Conservation (phyloP, 2,113 vertebrate genomes). For the Rhombomys opimus region DNA sequence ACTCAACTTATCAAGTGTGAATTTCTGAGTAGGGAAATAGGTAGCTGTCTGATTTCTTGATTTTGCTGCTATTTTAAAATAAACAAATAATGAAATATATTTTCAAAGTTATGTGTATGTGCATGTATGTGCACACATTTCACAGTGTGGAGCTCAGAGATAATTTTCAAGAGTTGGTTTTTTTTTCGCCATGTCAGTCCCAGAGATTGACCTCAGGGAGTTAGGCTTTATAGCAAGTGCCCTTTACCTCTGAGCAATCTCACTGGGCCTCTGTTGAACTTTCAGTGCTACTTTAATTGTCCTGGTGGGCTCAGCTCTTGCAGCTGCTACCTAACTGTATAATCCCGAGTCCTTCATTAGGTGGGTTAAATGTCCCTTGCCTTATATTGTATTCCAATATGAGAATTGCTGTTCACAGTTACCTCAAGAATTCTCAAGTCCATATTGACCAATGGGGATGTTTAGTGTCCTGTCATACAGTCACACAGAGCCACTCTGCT, state of each 20-base stretch:
- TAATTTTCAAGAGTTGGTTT: background rate
- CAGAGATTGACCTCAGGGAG: too few relatives aligned
- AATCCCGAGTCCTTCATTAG: background rate
- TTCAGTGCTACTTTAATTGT: background rate
- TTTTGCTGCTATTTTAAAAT: background rate
- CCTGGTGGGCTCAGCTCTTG: background rate
- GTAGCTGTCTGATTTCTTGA: background rate
- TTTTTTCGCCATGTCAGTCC: background rate
- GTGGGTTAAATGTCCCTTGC: background rate
- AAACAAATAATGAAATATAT: background rate
- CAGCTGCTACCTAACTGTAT: background rate
- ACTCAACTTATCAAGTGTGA: background rate
- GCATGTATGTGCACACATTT: background rate
- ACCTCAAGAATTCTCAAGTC: background rate
- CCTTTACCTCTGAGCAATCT: too few relatives aligned
- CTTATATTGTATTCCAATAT: background rate
- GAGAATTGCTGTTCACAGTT: background rate
- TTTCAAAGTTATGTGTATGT: background rate
- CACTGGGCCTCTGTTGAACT: background rate
- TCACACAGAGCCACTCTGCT: background rate
- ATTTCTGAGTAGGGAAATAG: background rate
- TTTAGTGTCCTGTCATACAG: too few relatives aligned
- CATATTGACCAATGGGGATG: background rate
- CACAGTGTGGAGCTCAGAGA: background rate
- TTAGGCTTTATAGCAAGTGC: background rate